Percentiles rank a stretch among this genome's conserved stretches.
These are phyloP conservation scores for Acipenser transmontanus DNA, from an alignment of 2,797 vertebrate genomes.

Conservation along the genomic window DNA sequence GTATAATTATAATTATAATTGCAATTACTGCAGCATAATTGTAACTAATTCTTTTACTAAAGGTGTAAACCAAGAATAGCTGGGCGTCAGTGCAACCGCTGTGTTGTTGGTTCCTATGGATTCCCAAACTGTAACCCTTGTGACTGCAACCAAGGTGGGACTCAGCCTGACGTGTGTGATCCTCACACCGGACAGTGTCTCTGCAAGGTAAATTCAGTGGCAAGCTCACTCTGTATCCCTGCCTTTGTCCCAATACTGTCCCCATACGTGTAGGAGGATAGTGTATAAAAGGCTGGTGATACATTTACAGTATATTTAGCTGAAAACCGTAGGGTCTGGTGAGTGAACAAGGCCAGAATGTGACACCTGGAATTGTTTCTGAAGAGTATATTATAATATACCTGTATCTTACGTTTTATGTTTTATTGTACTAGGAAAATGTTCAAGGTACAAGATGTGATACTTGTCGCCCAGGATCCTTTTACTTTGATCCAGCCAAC, in stretches of 20 bases:
- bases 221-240: no score
- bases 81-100: slow-evolving; percentile 78
- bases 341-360: no score
- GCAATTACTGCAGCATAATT: no score
- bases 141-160: slow-evolving; percentile 66
- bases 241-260: no score
- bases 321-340: no score
- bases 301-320: no score
- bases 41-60: no score
- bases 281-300: no score
- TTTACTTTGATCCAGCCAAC: slow-evolving; percentile 75
- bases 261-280: no score
- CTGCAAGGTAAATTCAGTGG: slow-evolving; percentile 70
- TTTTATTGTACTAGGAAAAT: slow-evolving; percentile 62
- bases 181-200: slow-evolving; percentile 73
- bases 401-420: slow-evolving; percentile 7
- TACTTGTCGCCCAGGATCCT: slow-evolving; percentile 69
- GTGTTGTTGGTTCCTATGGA: slow-evolving; percentile 65
- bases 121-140: slow-evolving; percentile 80
- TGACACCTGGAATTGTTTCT: no score
- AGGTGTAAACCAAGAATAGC: slow-evolving; percentile 80
- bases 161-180: slow-evolving; percentile 65
- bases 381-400: no score
- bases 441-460: slow-evolving; percentile 71
- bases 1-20: no score